Base-by-base conservation (phyloP, 2,888 invertebrate species). In the Sinelater perroti region DNA sequence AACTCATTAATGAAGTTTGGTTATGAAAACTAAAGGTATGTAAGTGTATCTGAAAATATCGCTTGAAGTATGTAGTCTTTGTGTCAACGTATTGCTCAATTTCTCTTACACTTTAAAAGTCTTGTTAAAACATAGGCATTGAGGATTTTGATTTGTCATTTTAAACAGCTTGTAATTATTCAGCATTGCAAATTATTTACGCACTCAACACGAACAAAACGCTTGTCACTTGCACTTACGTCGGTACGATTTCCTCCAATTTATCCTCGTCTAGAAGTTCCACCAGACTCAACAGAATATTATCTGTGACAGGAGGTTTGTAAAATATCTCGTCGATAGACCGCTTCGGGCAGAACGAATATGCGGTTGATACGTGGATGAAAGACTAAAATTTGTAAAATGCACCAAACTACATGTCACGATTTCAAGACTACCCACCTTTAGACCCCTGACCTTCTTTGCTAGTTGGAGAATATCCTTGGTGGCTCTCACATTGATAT, bases 401-500 rank as follows among this genome's bases (percentile, higher is more conserved):
- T 10, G 7, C n/a, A n/a, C n/a, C n/a, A n/a, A n/a, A n/a, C n/a
- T n/a, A n/a, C n/a, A 28, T 3, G 3, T 16, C 13, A 16, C 80
- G 63, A 85, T 82, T 44, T 83, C 82, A 60, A 84, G 3, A 33
- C 6, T 28, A 64, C 67, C 75, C 71, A 88, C 89, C 79, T 84
- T 84, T 30, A 91, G 77, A 28, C 85, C 80, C 58, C 81, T 81
- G 81, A 90, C 87, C 61, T 82, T 78, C 71, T 83, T 85, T 69
- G 87, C 87, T 30, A 91, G 75, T 5, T 81, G 78, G 7, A 91
- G 72, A 55, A 91, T 76, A 65, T 86, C 83, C 59, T 82, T 80
- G 0, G 87, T 86, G 36, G 86, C 87, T 21, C 84, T 76, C 5
- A 90, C 84, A 75, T 91, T 91, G 75, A 89, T 87, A 55, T 84